Evolutionary conservation across 1,140 invertebrate species (phyloP), one percentile per base, ranked within the genome.

Genomic region (Druon quercuslanigerum): DNA sequence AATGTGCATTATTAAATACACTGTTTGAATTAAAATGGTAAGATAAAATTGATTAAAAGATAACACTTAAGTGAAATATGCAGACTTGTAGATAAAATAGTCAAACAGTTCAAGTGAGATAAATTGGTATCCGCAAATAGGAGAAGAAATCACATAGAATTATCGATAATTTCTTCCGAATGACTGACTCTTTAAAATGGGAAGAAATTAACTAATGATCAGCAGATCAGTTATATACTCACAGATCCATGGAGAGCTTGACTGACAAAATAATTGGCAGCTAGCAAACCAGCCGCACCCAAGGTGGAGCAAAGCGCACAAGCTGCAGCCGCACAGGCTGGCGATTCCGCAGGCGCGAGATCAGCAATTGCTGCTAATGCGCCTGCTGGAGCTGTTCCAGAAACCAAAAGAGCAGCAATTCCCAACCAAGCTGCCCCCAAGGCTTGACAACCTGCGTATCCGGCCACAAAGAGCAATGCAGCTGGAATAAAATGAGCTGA

Each of bases 391-490:
- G 93, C 93, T 6, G 93, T 93, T 1, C 92, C 93, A 25, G 92
- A 93, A 17, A 93, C 90, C 7, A 93, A 88, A 16, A 94, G 88
- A 72, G 93, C 93, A 0, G 93, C 93, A 13, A 93, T 93, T 14
- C 93, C 93, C 6, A 94, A 76, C 85, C 92, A 93, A 16, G 93
- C 93, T 33, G 93, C 93, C 0, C 92, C 92, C 50, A 92, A 82
- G n/a, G 93, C 93, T 81, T 94, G 92, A 74, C 93, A 94, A 51
- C 93, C 93, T 0, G 92, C 93, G 81, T 93, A 94, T 5, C 93
- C 93, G 9, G 93, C 89, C 8, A 94, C 92, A 80, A 94, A 94
- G n/a, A 94, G 89, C 1, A 93, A 79, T 0, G 93, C 93, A 17
- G 92, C 93, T 0, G 93, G 93, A 60, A 93, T 91, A 75, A 94